Conservation (phyloP, 1,140 invertebrate genomes). For the Sinella curviseta region DNA sequence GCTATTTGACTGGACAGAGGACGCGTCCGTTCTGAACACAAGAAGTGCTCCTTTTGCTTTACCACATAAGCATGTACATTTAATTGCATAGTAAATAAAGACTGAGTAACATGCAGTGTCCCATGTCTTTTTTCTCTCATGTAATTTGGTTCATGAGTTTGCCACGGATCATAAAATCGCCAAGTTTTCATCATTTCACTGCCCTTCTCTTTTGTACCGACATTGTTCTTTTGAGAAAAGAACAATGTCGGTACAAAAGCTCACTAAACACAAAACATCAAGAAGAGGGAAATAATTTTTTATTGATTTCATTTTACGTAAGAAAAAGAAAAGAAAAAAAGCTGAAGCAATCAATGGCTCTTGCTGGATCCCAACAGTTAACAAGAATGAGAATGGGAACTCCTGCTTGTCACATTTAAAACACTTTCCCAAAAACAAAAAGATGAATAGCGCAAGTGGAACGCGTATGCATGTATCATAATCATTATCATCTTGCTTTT, state of each 20-base stretch:
- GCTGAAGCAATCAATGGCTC: neutral
- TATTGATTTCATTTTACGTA: neutral
- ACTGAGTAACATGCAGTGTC: neutral
- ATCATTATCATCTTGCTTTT: too few species aligned
- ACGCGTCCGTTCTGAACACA: too few species aligned
- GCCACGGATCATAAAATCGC: neutral
- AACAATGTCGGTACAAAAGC: too few species aligned
- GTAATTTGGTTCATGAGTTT: neutral
- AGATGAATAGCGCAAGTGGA: too few species aligned
- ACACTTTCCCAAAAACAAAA: neutral
- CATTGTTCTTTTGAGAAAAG: neutral
- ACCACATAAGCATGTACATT: too few species aligned
- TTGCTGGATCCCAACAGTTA: too few species aligned
- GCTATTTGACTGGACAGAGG: too few species aligned
- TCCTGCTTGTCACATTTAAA: conserved; percentile 12
- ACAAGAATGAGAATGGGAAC: too few species aligned
- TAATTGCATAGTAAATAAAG: too few species aligned
- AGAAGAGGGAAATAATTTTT: neutral
- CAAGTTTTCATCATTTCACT: too few species aligned
- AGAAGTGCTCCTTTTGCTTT: too few species aligned
- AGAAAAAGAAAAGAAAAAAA: neutral
- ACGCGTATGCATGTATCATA: too few species aligned
- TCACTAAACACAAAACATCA: neutral
- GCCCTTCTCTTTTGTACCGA: neutral
- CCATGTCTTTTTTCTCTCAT: neutral